Conservation (phyloP, 2,888 invertebrate species). For the Hypercompe scribonia region DNA sequence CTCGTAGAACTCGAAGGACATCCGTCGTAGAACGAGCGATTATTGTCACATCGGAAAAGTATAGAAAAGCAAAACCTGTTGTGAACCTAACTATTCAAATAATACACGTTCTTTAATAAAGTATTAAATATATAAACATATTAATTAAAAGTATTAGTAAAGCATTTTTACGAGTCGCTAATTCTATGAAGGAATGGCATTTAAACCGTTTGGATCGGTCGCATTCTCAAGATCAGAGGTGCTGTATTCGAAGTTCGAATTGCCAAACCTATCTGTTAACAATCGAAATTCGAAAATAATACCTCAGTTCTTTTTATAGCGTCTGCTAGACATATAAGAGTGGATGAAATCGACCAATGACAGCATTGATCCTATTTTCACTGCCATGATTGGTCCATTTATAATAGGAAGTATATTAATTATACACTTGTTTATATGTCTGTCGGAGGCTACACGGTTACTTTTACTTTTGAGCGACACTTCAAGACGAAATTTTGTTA, state of each 20-base stretch:
- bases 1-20: conserved; percentile 74
- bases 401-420: conserved; percentile 75
- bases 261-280: conserved; percentile 26
- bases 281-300: conserved; percentile 73
- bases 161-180: conserved; percentile 83
- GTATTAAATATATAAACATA: conserved; percentile 72
- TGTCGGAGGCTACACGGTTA: conserved; percentile 84
- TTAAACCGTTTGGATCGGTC: conserved; percentile 76
- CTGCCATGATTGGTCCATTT: conserved; percentile 87
- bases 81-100: conserved; percentile 68
- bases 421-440: conserved; percentile 85
- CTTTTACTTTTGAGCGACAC: conserved; percentile 84
- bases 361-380: conserved; percentile 80
- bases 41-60: conserved; percentile 61
- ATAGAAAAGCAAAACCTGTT: conserved; percentile 62
- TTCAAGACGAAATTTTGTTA: conserved; percentile 82
- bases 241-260: conserved; percentile 71
- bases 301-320: conserved; percentile 79
- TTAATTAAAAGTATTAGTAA: conserved; percentile 75
- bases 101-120: conserved; percentile 77
- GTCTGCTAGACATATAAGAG: conserved; percentile 83
- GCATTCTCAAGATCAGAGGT: conserved; percentile 83
- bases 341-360: conserved; percentile 84
- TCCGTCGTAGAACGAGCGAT: conserved; percentile 84
- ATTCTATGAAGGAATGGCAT: conserved; percentile 83